Percentiles rank a stretch among this genome's conserved stretches.
phyloP scores from a whole-genome alignment of 1,140 invertebrate genomes.

The Aphidius gifuensis region DNA sequence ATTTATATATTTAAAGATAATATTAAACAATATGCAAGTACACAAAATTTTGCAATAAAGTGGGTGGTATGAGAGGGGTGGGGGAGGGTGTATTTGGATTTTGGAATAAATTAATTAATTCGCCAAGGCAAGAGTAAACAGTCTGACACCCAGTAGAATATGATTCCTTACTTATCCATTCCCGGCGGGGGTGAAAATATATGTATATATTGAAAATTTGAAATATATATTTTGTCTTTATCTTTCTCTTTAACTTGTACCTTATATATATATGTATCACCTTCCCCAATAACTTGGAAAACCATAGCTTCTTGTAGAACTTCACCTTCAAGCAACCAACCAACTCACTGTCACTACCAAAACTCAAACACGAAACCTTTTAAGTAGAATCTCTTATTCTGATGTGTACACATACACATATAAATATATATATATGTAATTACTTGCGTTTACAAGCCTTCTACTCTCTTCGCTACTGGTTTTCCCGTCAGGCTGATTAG shows the following conservation, averaged over 20 bases:
- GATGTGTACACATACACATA: slow-evolving; percentile 43
- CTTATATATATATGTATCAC: slow-evolving; percentile 4
- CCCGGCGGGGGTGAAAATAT: background rate
- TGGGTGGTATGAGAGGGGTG: slow-evolving; percentile 15
- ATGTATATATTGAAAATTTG: background rate
- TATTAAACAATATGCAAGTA: too few species aligned
- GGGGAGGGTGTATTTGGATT: slow-evolving; percentile 35
- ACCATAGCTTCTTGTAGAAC: too few species aligned
- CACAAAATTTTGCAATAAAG: background rate
- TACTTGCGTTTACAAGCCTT: too few species aligned
- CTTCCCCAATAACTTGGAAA: slow-evolving; percentile 20
- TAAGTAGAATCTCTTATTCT: slow-evolving; percentile 58
- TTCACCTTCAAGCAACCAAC: slow-evolving; percentile 29
- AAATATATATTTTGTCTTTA: background rate
- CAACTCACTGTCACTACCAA: slow-evolving; percentile 54
- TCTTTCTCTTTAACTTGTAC: slow-evolving; percentile 5
- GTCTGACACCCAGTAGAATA: slow-evolving; percentile 46
- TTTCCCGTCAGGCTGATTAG: slow-evolving; percentile 45
- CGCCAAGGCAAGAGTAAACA: slow-evolving; percentile 43
- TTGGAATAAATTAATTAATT: slow-evolving; percentile 50
- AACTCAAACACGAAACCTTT: slow-evolving; percentile 57
- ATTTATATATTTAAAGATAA: too few species aligned
- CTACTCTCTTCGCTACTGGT: slow-evolving; percentile 16
- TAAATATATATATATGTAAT: background rate
- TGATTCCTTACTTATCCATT: slow-evolving; percentile 47